These are phyloP conservation scores for Pleuronectes platessa DNA, from an alignment of 2,113 vertebrate genomes.

Conservation along the genomic window DNA sequence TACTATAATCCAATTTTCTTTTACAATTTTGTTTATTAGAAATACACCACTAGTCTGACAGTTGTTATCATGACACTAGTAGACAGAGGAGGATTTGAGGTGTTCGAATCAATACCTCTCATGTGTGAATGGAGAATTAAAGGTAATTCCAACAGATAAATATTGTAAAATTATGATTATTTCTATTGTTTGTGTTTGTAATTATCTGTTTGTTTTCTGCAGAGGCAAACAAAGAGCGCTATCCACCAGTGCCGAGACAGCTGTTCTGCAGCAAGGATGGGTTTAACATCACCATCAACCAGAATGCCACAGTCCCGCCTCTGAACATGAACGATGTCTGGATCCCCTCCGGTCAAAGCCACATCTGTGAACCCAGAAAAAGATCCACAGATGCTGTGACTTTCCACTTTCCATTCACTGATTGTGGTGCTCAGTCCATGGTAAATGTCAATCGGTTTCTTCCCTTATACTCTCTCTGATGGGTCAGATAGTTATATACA, in stretches of 20 bases:
- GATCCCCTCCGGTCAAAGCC: conserved; percentile 38
- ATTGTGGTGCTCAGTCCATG: conserved; percentile 50
- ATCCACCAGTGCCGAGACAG: neutral
- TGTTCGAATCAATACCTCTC: conserved; percentile 31
- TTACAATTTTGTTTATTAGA: conserved; percentile 19
- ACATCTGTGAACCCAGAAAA: conserved; percentile 36
- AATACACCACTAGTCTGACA: conserved; percentile 24
- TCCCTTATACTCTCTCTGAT: neutral
- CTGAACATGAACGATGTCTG: conserved; percentile 53
- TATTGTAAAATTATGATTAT: neutral
- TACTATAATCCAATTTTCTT: neutral
- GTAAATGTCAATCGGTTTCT: conserved; percentile 21
- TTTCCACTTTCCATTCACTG: conserved; percentile 59
- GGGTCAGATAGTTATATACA: neutral
- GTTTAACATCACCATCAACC: conserved; percentile 55
- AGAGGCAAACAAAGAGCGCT: conserved; percentile 27
- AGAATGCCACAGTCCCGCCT: conserved; percentile 50
- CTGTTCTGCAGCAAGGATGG: conserved; percentile 52
- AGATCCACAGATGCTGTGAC: conserved; percentile 31
- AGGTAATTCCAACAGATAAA: conserved; percentile 18
- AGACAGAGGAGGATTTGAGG: conserved; percentile 21
- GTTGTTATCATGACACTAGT: conserved; percentile 38
- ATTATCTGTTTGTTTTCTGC: neutral
- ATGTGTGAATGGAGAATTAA: conserved; percentile 31
- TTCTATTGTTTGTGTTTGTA: neutral